Percentiles rank a stretch among this genome's conserved stretches.
phyloP scores from a whole-genome alignment of 2,113 vertebrate genomes.

The Platanista minor region DNA sequence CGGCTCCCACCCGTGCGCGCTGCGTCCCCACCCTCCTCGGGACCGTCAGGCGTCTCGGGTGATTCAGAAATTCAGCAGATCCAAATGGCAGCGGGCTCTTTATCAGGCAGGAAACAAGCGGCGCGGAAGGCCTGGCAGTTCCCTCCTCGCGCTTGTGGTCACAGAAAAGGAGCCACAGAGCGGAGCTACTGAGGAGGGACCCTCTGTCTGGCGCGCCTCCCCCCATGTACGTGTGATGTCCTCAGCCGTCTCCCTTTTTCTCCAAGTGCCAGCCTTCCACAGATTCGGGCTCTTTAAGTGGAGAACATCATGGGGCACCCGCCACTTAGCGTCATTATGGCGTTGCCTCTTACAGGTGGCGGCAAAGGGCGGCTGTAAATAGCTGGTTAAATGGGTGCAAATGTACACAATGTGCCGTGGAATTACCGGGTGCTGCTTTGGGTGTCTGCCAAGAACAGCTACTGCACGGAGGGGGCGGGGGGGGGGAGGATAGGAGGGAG shows the following conservation, averaged over 20 bases:
- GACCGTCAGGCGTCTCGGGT: neutral
- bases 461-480: neutral
- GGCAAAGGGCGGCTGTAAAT: neutral
- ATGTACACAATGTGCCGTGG: slow-evolving; percentile 21
- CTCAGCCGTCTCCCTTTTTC: slow-evolving; percentile 10
- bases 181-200: neutral
- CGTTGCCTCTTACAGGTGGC: slow-evolving; percentile 60
- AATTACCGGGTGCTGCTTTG: neutral
- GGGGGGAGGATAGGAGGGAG: neutral
- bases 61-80: neutral
- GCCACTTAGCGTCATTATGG: neutral
- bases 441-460: slow-evolving; percentile 18
- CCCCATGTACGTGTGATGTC: neutral
- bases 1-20: neutral
- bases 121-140: neutral
- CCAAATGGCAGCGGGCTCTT: neutral
- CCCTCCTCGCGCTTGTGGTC: neutral
- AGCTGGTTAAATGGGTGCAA: slow-evolving; percentile 29
- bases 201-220: neutral
- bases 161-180: neutral
- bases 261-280: neutral
- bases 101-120: neutral
- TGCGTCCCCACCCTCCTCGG: neutral
- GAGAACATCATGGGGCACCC: neutral
- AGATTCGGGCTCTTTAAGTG: neutral